These are phyloP conservation scores for Patella caerulea DNA, from an alignment of 2,888 invertebrate genomes.

Conservation along the genomic window DNA sequence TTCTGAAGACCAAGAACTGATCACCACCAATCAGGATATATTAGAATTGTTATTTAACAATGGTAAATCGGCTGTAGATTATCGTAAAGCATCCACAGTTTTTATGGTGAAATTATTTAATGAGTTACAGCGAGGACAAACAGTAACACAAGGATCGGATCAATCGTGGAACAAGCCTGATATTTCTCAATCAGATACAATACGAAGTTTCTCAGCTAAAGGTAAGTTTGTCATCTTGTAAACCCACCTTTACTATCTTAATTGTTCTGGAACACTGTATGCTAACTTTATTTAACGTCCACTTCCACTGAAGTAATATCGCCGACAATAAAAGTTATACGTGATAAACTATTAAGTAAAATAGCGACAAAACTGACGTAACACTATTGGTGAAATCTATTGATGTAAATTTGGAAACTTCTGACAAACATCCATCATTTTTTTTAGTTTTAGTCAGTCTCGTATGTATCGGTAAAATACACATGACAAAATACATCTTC, in stretches of 20 bases:
- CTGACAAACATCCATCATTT: too few species aligned
- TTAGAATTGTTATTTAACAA: slow-evolving; percentile 37
- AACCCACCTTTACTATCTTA: slow-evolving; percentile 2
- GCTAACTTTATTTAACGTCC: not conserved
- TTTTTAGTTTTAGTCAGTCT: too few species aligned
- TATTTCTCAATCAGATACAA: slow-evolving; percentile 50
- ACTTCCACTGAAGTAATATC: too few species aligned
- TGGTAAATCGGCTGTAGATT: slow-evolving; percentile 33
- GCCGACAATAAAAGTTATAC: too few species aligned
- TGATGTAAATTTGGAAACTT: too few species aligned
- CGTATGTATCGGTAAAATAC: too few species aligned
- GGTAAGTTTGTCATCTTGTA: slow-evolving; percentile 40
- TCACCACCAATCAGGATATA: slow-evolving; percentile 14
- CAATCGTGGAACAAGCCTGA: slow-evolving; percentile 14
- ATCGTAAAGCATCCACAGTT: slow-evolving; percentile 69
- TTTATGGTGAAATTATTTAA: slow-evolving; percentile 60
- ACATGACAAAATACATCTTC: too few species aligned
- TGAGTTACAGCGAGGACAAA: slow-evolving; percentile 39
- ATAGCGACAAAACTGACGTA: too few species aligned
- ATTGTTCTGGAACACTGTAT: not conserved
- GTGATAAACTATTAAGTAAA: too few species aligned
- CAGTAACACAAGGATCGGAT: slow-evolving; percentile 1
- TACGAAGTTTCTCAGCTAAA: slow-evolving; percentile 55
- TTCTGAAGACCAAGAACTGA: not conserved
- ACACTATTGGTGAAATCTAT: too few species aligned